Evolutionary conservation across 2,888 invertebrate genomes (phyloP).

Genomic region (Scaptomyza reducta): DNA sequence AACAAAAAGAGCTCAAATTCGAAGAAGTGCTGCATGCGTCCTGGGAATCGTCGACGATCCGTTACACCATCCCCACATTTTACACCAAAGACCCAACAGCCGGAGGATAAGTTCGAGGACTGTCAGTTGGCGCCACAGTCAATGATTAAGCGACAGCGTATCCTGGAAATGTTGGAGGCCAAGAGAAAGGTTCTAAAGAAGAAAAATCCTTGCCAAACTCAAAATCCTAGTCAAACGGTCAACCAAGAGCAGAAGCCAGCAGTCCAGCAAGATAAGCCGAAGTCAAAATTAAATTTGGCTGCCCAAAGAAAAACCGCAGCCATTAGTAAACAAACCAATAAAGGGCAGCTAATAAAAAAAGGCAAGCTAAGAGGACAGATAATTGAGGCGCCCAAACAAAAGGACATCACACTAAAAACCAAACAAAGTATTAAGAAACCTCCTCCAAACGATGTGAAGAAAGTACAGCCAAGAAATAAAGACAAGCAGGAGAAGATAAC

Average conservation of each 20-base stretch:
- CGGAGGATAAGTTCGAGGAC: conserved; percentile 2
- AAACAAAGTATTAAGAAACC: not conserved
- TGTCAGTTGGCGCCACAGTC: not conserved
- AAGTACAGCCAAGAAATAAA: not conserved
- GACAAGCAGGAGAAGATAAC: not conserved
- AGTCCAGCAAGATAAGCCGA: not conserved
- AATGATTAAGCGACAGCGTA: not conserved
- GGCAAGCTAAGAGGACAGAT: not conserved
- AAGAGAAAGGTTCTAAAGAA: conserved; percentile 23
- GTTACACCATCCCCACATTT: conserved; percentile 1
- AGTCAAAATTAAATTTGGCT: not conserved
- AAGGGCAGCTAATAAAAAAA: not conserved
- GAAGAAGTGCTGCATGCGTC: conserved; percentile 19
- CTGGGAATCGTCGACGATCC: not conserved
- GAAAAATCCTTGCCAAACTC: conserved; percentile 7
- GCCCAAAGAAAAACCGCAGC: not conserved
- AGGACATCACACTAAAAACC: too few species aligned
- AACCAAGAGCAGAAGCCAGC: not conserved
- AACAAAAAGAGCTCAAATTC: conserved; percentile 16
- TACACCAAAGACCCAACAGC: not conserved
- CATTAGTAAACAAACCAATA: not conserved
- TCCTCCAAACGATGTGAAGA: not conserved
- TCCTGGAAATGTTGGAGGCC: conserved; percentile 14
- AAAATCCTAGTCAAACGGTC: not conserved
- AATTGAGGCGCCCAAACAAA: not conserved